Base-by-base conservation (phyloP, 1,140 invertebrate species). In the Eriosoma lanigerum region DNA sequence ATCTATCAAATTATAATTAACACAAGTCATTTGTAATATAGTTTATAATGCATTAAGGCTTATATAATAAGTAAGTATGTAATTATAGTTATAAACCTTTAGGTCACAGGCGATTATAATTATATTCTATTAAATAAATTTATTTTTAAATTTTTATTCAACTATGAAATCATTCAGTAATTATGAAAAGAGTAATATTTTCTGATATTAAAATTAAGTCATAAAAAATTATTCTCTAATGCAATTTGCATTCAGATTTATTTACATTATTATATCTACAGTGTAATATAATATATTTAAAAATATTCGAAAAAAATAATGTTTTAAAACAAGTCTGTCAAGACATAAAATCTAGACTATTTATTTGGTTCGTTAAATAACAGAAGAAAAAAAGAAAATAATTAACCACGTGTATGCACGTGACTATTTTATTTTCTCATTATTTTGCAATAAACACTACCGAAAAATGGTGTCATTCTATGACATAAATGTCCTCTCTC, bases 391-490 rank as follows among this genome's bases (percentile, higher is more conserved):
- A n/a, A 75, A 75, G 32, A 38, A 72, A 56, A 75, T 38, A 76
- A 60, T 76, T 76, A 60, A 76, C 26, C 54, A 12, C 54, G 6
- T 46, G 54, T 12, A 32, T 12, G 12, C 21, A 62, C 54, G 56
- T 60, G 54, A 78, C 56, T 60, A 17, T 56, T 32, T 76, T 76
- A 21, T 44, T 48, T 62, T 78, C 21, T 26, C n/a, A 62, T 26
- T 60, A 78, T 78, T 62, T 78, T 78, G 75, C 75, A 78, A 78
- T 19, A 26, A 12, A 5, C 13, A 12, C 46, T 38, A n/a, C 9
- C n/a, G 26, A 58, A 76, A 76, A 78, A 75, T 38, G 19, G n/a
- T 75, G 72, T 75, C 50, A 75, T 56, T 76, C 24, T 10, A 29
- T 62, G 56, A 60, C 75, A 60, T 44, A 76, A 76, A 72, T 17